Evolutionary conservation across 2,888 invertebrate species (phyloP).

Genomic region (Tiliacea citrago): DNA sequence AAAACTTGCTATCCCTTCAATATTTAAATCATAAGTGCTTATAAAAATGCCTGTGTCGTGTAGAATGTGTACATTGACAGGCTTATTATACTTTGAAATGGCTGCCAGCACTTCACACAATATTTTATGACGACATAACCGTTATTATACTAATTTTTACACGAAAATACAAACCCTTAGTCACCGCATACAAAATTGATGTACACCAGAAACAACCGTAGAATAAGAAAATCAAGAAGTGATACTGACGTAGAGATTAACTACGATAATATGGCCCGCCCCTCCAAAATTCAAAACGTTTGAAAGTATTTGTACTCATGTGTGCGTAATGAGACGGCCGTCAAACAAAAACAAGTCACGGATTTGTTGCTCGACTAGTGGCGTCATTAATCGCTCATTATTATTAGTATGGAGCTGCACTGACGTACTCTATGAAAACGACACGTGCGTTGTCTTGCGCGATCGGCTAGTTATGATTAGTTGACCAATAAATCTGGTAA

Average conservation of each 20-base stretch:
- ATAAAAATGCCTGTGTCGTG: conserved; percentile 26
- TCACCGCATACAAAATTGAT: conserved; percentile 36
- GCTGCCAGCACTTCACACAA: conserved; percentile 18
- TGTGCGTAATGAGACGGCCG: too few species aligned
- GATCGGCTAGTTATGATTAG: too few species aligned
- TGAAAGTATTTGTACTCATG: too few species aligned
- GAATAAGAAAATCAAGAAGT: conserved; percentile 20
- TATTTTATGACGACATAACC: conserved; percentile 38
- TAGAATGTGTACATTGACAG: conserved; percentile 23
- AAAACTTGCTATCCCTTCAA: conserved; percentile 8
- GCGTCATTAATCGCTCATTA: too few species aligned
- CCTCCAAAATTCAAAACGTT: too few species aligned
- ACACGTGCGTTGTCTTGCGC: too few species aligned
- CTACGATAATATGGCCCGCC: too few species aligned
- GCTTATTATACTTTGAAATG: conserved; percentile 52
- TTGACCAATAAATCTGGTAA: too few species aligned
- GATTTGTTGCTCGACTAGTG: too few species aligned
- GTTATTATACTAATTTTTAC: conserved; percentile 40
- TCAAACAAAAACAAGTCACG: too few species aligned
- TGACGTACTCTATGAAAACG: too few species aligned
- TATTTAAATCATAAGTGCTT: conserved; percentile 37
- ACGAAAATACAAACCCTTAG: conserved; percentile 29
- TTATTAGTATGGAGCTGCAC: too few species aligned
- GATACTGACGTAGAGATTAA: background rate
- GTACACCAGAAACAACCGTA: conserved; percentile 34